Percentiles rank a stretch among this genome's conserved stretches.
phyloP scores from a whole-genome alignment of 2,113 vertebrate species.

The Pseudorasbora parva region DNA sequence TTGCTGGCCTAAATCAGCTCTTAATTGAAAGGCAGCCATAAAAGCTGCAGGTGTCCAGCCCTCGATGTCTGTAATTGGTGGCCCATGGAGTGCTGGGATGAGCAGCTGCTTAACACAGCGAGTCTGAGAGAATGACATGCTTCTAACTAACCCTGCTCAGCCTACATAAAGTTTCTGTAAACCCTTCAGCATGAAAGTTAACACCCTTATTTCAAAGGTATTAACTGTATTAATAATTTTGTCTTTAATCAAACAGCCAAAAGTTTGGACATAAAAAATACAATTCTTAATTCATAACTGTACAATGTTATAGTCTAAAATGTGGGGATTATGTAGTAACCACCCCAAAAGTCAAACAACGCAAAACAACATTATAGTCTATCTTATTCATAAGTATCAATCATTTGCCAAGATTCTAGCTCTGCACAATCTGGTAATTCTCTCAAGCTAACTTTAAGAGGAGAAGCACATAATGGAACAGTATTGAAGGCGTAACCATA shows the following conservation, averaged over 20 bases:
- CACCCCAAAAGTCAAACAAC: background rate
- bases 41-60: conserved; percentile 64
- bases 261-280: background rate
- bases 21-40: conserved; percentile 68
- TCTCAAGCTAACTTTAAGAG: conserved; percentile 7
- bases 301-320: background rate
- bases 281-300: background rate
- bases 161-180: background rate
- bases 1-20: conserved; percentile 60
- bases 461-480: background rate
- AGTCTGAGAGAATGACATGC: conserved; percentile 4
- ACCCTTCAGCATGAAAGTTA: background rate
- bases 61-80: conserved; percentile 59
- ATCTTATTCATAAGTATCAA: background rate
- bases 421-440: background rate
- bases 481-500: background rate
- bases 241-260: background rate
- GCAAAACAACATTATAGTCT: background rate
- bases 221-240: background rate
- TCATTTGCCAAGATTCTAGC: background rate
- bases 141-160: conserved; percentile 28
- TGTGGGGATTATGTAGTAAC: background rate
- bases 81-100: conserved; percentile 37
- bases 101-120: conserved; percentile 46
- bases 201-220: background rate